A percentile compares a stretch with the other conserved stretches of the same genome.
These are phyloP conservation scores for Musca vetustissima DNA, from an alignment of 1,140 invertebrate species.

Conservation along the genomic window DNA sequence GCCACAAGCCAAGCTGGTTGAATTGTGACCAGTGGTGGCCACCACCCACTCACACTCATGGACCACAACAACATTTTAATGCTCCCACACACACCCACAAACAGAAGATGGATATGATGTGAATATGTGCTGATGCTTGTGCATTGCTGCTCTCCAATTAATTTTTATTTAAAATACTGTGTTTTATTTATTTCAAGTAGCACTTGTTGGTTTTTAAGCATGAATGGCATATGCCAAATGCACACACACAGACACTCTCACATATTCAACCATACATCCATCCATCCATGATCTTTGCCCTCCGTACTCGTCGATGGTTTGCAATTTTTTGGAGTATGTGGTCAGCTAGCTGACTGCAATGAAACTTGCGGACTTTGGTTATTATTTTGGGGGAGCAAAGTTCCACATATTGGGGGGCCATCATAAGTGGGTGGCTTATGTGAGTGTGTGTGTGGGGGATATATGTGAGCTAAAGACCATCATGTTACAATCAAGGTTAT, in stretches of 20 bases:
- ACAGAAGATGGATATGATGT: too few relatives aligned
- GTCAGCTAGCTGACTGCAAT: not conserved
- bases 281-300: not conserved
- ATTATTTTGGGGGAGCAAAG: too few relatives aligned
- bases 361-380: too few relatives aligned
- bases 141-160: slow-evolving; percentile 27
- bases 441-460: too few relatives aligned
- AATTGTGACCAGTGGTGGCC: too few relatives aligned
- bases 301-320: too few relatives aligned
- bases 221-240: slow-evolving; percentile 24
- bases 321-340: not conserved
- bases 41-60: too few relatives aligned
- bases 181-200: slow-evolving; percentile 29
- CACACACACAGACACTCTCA: slow-evolving; percentile 2
- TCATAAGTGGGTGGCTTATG: not conserved
- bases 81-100: too few relatives aligned
- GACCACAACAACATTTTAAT: too few relatives aligned
- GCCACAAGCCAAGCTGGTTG: too few relatives aligned
- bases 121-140: slow-evolving; percentile 4
- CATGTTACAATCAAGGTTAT: slow-evolving; percentile 13
- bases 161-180: slow-evolving; percentile 31
- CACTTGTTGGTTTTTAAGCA: slow-evolving; percentile 11
- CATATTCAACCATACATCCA: too few relatives aligned
- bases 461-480: not conserved
- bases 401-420: not conserved